Evolutionary conservation across 2,888 invertebrate genomes (phyloP).

Genomic region (Eristalinus aeneus): DNA sequence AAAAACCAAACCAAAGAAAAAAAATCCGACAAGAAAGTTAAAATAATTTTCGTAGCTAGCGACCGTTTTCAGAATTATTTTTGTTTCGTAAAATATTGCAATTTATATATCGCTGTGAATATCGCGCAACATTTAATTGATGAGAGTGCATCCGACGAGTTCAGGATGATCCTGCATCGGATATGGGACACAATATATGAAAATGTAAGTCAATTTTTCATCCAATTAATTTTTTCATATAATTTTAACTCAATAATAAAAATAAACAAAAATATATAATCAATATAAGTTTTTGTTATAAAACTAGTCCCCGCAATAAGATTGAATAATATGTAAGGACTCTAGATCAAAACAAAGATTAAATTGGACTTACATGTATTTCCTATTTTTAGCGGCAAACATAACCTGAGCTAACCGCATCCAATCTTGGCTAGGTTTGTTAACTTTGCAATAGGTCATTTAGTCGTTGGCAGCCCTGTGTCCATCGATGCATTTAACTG

Average conservation of each 20-base stretch:
- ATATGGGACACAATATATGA: slow-evolving; percentile 23
- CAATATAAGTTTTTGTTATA: too few relatives aligned
- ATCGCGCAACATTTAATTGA: slow-evolving; percentile 4
- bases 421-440: too few relatives aligned
- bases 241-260: neutral
- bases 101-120: slow-evolving; percentile 44
- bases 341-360: too few relatives aligned
- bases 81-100: slow-evolving; percentile 3
- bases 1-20: neutral
- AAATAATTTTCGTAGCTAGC: slow-evolving; percentile 53
- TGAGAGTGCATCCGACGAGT: neutral
- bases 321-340: too few relatives aligned
- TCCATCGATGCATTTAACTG: too few relatives aligned
- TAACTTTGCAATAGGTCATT: too few relatives aligned
- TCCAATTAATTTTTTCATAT: neutral
- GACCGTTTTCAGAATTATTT: slow-evolving; percentile 50
- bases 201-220: slow-evolving; percentile 28
- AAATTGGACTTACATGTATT: too few relatives aligned
- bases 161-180: slow-evolving; percentile 7
- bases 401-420: too few relatives aligned
- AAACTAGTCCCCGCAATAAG: too few relatives aligned
- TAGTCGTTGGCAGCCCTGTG: too few relatives aligned
- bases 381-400: too few relatives aligned
- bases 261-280: neutral
- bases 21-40: neutral